A percentile compares a stretch with the other conserved stretches of the same genome.
Conservation (phyloP, 2,797 vertebrate genomes). For the Vultur gryphus region DNA sequence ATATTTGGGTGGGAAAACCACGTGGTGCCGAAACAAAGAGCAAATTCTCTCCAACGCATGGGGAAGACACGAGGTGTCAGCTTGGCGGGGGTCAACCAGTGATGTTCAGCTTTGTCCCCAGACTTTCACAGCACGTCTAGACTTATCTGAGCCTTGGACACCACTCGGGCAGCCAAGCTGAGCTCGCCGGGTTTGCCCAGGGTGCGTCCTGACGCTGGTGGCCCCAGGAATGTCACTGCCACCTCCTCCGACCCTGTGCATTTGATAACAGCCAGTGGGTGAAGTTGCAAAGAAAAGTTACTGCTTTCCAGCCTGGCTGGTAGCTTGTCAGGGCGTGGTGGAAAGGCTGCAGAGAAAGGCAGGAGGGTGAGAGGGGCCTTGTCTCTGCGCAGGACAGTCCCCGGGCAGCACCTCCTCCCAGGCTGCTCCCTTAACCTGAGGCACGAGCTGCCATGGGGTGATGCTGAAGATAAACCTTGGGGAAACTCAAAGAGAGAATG, state of each 20-base stretch:
- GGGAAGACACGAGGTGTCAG: fast-evolving
- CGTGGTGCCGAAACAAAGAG: neutral
- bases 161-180: neutral
- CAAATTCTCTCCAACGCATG: fast-evolving
- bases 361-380: neutral
- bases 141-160: neutral
- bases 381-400: neutral
- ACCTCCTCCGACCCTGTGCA: neutral
- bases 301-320: neutral
- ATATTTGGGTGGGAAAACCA: neutral
- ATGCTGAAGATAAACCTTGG: neutral
- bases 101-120: neutral
- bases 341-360: neutral
- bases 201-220: fast-evolving
- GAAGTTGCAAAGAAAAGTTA: neutral
- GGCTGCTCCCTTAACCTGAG: neutral
- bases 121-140: neutral
- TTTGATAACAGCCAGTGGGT: neutral
- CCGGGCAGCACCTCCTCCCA: neutral
- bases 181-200: neutral
- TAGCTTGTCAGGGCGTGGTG: neutral
- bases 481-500: neutral
- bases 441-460: fast-evolving
- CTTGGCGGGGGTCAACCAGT: neutral
- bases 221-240: neutral